These are phyloP conservation scores for Corythaeola cristata DNA, from an alignment of 2,113 vertebrate species.

Conservation along the genomic window DNA sequence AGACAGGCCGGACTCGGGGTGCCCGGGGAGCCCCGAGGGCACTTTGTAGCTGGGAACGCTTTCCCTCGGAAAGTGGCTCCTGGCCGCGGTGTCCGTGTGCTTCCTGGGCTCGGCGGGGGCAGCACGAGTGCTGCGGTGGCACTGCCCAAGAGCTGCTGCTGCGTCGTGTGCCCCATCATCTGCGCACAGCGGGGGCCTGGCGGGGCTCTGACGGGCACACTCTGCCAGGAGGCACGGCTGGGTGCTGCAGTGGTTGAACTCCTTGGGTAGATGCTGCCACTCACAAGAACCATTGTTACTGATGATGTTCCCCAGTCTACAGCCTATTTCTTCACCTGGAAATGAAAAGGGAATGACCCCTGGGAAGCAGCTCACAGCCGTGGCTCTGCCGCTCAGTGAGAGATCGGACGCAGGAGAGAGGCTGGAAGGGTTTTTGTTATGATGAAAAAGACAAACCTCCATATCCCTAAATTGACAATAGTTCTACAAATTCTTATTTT, in stretches of 20 bases:
- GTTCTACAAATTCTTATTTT: not conserved
- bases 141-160: no score
- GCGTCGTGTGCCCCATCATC: no score
- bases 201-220: not conserved
- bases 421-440: not conserved
- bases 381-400: not conserved
- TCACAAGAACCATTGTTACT: not conserved
- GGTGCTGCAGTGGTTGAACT: not conserved
- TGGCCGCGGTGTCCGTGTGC: not conserved
- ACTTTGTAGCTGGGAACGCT: accelerated
- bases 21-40: not conserved
- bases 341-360: not conserved
- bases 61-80: not conserved
- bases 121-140: not conserved
- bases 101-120: accelerated
- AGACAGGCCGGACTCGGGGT: no score
- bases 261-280: not conserved
- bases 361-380: not conserved
- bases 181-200: no score
- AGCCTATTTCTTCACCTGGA: not conserved
- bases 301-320: not conserved
- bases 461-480: not conserved
- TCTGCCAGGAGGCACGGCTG: not conserved
- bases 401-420: not conserved
- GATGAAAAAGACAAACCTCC: not conserved